These are phyloP conservation scores for Andrena camellia DNA, from an alignment of 2,888 invertebrate species.

Conservation along the genomic window DNA sequence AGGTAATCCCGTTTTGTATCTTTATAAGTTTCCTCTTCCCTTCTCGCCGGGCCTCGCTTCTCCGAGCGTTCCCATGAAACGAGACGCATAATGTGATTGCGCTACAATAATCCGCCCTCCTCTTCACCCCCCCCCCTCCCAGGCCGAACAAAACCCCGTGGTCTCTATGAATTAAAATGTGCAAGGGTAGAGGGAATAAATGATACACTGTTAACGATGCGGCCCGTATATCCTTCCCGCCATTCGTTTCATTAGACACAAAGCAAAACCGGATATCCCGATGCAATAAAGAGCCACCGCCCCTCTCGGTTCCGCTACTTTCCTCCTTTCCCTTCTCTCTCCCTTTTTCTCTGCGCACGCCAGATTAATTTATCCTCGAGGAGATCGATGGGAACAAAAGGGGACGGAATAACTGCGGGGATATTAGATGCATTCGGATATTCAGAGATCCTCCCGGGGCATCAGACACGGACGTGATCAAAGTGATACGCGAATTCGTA, in stretches of 20 bases:
- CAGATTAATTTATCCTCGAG: constrained; percentile 43
- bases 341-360: background rate
- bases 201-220: constrained; percentile 52
- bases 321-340: background rate
- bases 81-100: constrained; percentile 57
- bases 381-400: constrained; percentile 32
- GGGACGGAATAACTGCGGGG: background rate
- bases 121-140: constrained; percentile 10
- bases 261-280: constrained; percentile 23
- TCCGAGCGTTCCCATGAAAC: constrained; percentile 33
- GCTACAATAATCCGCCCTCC: constrained; percentile 31
- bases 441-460: background rate
- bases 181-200: constrained; percentile 47
- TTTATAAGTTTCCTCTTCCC: constrained; percentile 39
- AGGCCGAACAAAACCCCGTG: constrained; percentile 35
- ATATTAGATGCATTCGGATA: background rate
- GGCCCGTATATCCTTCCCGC: constrained; percentile 23
- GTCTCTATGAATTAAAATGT: constrained; percentile 50
- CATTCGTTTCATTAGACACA: constrained; percentile 53
- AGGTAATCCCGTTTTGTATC: constrained; percentile 57
- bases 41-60: constrained; percentile 15
- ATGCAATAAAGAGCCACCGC: constrained; percentile 17
- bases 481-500: background rate
- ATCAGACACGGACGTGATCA: background rate
- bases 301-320: no score